These are phyloP conservation scores for Tricholauxania praeusta DNA, from an alignment of 2,888 invertebrate genomes.

Conservation along the genomic window DNA sequence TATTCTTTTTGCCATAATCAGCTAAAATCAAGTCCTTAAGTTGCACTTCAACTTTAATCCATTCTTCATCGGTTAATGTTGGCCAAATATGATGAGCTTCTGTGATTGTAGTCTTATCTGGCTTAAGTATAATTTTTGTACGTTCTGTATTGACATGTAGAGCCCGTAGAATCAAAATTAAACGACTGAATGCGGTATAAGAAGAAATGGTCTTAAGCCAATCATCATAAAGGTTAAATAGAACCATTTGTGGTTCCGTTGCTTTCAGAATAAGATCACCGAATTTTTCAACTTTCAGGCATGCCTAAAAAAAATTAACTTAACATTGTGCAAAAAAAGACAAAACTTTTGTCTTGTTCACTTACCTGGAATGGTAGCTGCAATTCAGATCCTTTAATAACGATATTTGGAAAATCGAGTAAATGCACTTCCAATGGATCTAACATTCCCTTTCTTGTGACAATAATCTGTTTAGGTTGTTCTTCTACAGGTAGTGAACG, in stretches of 20 bases:
- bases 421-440: constrained; percentile 99
- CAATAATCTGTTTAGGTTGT: constrained; percentile 99
- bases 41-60: constrained; percentile 99
- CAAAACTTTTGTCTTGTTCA: constrained; percentile 83
- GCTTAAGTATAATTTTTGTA: constrained; percentile 98
- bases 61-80: constrained; percentile 96
- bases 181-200: constrained; percentile 97
- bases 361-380: constrained; percentile 99
- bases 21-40: constrained; percentile 98
- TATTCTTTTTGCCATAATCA: constrained; percentile 99
- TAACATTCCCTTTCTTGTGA: constrained; percentile 99
- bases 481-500: constrained; percentile 99
- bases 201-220: constrained; percentile 99
- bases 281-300: constrained; percentile 98
- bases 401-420: constrained; percentile 99
- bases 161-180: constrained; percentile 96
- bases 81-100: constrained; percentile 99
- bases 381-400: constrained; percentile 98
- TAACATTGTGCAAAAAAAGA: constrained; percentile 77
- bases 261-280: constrained; percentile 99
- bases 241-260: constrained; percentile 99
- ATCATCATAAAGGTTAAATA: constrained; percentile 99
- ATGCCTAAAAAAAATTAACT: constrained; percentile 83
- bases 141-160: constrained; percentile 99
- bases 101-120: constrained; percentile 98